These are phyloP conservation scores for Drosophila ironensis DNA, from an alignment of 1,140 invertebrate species.

Conservation along the genomic window DNA sequence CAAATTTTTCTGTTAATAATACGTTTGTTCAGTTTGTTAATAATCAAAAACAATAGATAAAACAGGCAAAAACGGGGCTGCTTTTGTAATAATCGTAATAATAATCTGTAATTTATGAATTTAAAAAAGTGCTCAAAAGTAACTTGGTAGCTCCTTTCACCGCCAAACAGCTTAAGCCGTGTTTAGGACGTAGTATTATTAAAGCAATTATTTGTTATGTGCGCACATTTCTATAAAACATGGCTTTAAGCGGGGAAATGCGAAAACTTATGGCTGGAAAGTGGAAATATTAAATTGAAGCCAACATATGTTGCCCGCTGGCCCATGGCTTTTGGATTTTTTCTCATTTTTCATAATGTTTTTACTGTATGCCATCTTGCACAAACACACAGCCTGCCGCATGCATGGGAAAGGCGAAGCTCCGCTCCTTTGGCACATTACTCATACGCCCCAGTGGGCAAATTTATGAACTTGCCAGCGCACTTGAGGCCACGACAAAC, in stretches of 20 bases:
- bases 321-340: constrained; percentile 49
- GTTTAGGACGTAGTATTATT: too few relatives aligned
- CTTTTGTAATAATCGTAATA: too few relatives aligned
- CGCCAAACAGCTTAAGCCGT: too few relatives aligned
- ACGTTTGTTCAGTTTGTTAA: too few relatives aligned
- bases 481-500: constrained; percentile 71
- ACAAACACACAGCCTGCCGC: constrained; percentile 21
- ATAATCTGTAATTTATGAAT: too few relatives aligned
- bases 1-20: too few relatives aligned
- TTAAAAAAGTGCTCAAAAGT: too few relatives aligned
- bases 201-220: too few relatives aligned
- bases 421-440: constrained; percentile 71
- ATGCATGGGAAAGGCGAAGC: constrained; percentile 24
- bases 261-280: neutral
- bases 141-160: too few relatives aligned
- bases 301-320: constrained; percentile 67
- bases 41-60: too few relatives aligned
- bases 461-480: constrained; percentile 74
- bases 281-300: constrained; percentile 55
- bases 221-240: too few relatives aligned
- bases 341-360: constrained; percentile 24
- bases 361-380: constrained; percentile 29
- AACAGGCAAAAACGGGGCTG: too few relatives aligned
- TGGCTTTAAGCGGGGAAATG: neutral
- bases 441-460: constrained; percentile 78